phyloP scores from a whole-genome alignment of 2,888 invertebrate species.

The Dasysyrphus albostriatus region DNA sequence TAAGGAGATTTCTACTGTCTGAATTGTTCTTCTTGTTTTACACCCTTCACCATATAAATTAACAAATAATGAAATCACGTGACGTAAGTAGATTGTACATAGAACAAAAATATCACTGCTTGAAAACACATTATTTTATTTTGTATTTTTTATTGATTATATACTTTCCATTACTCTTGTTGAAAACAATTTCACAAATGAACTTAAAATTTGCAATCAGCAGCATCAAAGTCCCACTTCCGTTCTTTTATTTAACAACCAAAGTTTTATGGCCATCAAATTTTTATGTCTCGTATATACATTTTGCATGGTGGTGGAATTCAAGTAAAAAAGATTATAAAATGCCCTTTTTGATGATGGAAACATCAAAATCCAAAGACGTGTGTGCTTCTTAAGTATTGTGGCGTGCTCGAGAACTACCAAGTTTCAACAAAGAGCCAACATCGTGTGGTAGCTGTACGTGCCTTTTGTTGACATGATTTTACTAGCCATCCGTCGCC shows the following conservation, averaged over 20 bases:
- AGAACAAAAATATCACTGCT: constrained; percentile 36
- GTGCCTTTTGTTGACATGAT: constrained; percentile 68
- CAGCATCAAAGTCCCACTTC: constrained; percentile 15
- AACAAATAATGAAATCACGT: background rate
- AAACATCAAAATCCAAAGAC: constrained; percentile 33
- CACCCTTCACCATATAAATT: too few species aligned
- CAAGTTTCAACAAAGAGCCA: constrained; percentile 47
- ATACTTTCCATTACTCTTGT: constrained; percentile 55
- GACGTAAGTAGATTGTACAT: background rate
- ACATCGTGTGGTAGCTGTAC: constrained; percentile 31
- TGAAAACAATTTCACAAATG: constrained; percentile 63
- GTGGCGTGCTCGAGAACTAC: constrained; percentile 47
- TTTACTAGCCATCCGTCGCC: constrained; percentile 26
- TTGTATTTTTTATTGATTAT: constrained; percentile 7
- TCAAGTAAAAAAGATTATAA: constrained; percentile 48
- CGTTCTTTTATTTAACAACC: constrained; percentile 23
- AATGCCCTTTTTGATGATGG: constrained; percentile 38
- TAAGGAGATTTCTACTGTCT: too few species aligned
- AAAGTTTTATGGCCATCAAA: constrained; percentile 71
- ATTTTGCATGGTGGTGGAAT: constrained; percentile 40
- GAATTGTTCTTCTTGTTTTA: too few species aligned
- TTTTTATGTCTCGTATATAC: constrained; percentile 56
- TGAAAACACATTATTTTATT: constrained; percentile 47
- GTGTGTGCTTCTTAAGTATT: constrained; percentile 23
- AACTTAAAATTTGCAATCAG: constrained; percentile 62